Base-by-base conservation (phyloP, 92 coral and sea anemone genomes). In the Umimayanthus kanabou region DNA sequence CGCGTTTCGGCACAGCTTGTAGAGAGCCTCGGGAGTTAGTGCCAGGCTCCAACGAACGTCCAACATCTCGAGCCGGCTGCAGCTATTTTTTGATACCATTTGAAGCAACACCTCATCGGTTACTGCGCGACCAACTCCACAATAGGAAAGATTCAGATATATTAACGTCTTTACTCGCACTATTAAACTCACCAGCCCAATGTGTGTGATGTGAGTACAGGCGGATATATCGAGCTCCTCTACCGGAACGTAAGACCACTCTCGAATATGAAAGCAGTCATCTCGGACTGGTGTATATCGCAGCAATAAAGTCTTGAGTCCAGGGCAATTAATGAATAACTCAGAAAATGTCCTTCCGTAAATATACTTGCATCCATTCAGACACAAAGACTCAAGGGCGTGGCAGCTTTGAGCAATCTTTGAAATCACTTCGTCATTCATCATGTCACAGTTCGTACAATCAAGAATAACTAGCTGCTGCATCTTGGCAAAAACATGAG, bases 11-110 rank as follows among this genome's bases (percentile, higher is more conserved):
- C 93, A 93, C 73, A 97, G 80, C 80, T 93, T 93, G 73, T 92
- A 93, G 2, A 97, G 89, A 20, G 98, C 99, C 43, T 97, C 98
- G 5, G 99, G 99, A 2, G 98, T 97, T 33, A 97, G 87, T 14
- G 98, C 93, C 55, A 97, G 90, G 80, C 99, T 97, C 99, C 99
- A 97, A 10, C 99, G 92, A 23, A 97, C 98, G 86, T 97, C 99
- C 77, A 97, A 77, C 99, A 97, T 97, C 85, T 95, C 98, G 50
- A 97, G 90, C 40, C 90, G 87, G 25, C 88, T 85, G 30, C 99
- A 92, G 73, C 94, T 95, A 43, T 93, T 94, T 47, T 88, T 93
- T 83, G 96, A 81, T 4, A 96, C 95, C 96, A 97, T 97, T 80
- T 96, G 97, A 16, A 95, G 87, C 43, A 97, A 91, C 14, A 97